Evolutionary conservation across 2,797 vertebrate species (phyloP), one percentile per base, ranked within the genome.

Genomic region (Hippocampus kuda): DNA sequence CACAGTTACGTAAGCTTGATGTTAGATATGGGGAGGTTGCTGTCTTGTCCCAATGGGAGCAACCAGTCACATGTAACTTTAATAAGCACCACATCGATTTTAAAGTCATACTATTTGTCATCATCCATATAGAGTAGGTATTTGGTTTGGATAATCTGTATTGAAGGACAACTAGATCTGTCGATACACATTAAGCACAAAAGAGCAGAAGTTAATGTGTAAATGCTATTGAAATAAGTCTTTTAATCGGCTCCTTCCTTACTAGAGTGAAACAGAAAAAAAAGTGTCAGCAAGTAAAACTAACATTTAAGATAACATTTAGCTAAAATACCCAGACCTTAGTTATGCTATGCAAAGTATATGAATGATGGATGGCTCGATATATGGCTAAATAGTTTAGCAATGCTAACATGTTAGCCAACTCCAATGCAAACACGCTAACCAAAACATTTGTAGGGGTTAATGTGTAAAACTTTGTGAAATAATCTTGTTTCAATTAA

Each of bases 1-100:
- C 3, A 2, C 67, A 78, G 76, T 77, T 79, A 82, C 77, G 83
- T 59, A 65, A 77, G 61, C 27, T 41, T 66, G 61, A 64, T 42
- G 42, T 60, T 64, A 81, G 66, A 81, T 76, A 70, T 49, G 62
- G 6, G 48, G 65, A 65, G 69, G 74, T 73, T 67, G 59, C 27
- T 22, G 68, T 66, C 61, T 61, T 67, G 24, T 3, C 41, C 49
- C 66, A 68, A 30, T 51, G 38, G 68, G 15, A 70, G 56, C 7
- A 5, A 24, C 61, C 61, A 22, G n/a, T 64, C 13, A 5, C 24
- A 51, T 59, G 16, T 38, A 61, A 26, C 5, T 38, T 5, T 27
- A n/a, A 24, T 56, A 4, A 59, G 11, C 5, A 5, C 24, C 26
- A 4, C 4, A 13, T 16, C 57, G 30, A 34, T 26, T 34, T 60